Evolutionary conservation across 2,888 invertebrate genomes (phyloP).

Genomic region (Netelia melanura): DNA sequence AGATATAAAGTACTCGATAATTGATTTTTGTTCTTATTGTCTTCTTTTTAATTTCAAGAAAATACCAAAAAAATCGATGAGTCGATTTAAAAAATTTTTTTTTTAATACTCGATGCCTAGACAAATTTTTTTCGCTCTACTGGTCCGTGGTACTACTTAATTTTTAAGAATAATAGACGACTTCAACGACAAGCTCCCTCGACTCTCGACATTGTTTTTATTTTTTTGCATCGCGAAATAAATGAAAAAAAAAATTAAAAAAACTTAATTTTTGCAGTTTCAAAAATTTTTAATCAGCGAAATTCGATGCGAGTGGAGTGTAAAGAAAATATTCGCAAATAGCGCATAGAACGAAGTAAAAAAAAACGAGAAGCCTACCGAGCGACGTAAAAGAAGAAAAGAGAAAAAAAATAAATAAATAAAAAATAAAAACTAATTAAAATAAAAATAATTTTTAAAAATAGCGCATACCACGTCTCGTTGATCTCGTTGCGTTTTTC

Average conservation of each 20-base stretch:
- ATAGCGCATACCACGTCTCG: slow-evolving; percentile 43
- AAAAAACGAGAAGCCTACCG: slow-evolving; percentile 14
- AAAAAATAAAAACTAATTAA: slow-evolving; percentile 23
- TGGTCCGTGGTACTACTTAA: slow-evolving; percentile 34
- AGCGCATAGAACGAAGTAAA: slow-evolving; percentile 19
- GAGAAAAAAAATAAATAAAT: too few relatives aligned
- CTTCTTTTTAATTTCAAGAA: slow-evolving; percentile 5
- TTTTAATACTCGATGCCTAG: slow-evolving; percentile 12
- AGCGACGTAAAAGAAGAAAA: background rate
- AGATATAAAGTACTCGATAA: slow-evolving; percentile 34
- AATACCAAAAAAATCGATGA: slow-evolving; percentile 1
- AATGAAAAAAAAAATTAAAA: background rate
- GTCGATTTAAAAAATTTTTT: slow-evolving; percentile 1
- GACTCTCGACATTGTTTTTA: background rate
- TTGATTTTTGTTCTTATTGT: background rate
- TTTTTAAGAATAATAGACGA: slow-evolving; percentile 28
- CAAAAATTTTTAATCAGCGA: background rate
- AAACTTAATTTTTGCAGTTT: background rate
- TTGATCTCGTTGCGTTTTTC: slow-evolving; percentile 46
- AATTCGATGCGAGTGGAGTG: background rate
- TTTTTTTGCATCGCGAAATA: background rate
- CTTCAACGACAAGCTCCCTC: slow-evolving; percentile 3
- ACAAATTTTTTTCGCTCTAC: slow-evolving; percentile 16
- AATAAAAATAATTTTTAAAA: slow-evolving; percentile 20
- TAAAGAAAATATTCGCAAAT: background rate